These are phyloP conservation scores for Hedya salicella DNA, from an alignment of 2,888 invertebrate genomes.

Conservation along the genomic window DNA sequence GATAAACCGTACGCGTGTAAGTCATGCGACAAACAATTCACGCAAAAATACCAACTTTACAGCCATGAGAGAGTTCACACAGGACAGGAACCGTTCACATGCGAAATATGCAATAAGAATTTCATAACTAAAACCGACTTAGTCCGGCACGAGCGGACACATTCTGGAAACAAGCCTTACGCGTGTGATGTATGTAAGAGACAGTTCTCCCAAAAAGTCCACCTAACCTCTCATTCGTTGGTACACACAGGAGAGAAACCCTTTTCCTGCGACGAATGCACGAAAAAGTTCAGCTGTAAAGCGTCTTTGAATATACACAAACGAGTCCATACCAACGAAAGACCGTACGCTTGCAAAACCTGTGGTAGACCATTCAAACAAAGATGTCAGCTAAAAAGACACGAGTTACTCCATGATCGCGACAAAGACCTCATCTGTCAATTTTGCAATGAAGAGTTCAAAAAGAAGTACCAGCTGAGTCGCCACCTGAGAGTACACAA, in stretches of 20 bases:
- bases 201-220: slow-evolving; percentile 13
- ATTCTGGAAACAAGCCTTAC: not conserved
- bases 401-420: not conserved
- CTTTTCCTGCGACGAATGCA: slow-evolving; percentile 3
- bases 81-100: slow-evolving; percentile 7
- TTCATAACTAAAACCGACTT: slow-evolving; percentile 18
- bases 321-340: slow-evolving; percentile 11
- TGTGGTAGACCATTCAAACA: slow-evolving; percentile 18
- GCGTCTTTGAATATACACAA: slow-evolving; percentile 5
- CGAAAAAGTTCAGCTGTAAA: slow-evolving; percentile 19
- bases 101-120: slow-evolving; percentile 15
- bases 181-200: not conserved
- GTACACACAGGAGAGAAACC: slow-evolving; percentile 23
- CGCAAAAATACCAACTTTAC: slow-evolving; percentile 9
- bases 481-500: not conserved
- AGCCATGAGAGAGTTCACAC: slow-evolving; percentile 16
- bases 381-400: slow-evolving; percentile 3
- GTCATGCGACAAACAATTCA: slow-evolving; percentile 7
- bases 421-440: not conserved
- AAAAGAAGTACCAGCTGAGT: not conserved
- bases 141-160: slow-evolving; percentile 3
- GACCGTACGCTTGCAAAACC: slow-evolving; percentile 14
- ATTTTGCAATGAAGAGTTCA: slow-evolving; percentile 8
- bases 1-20: slow-evolving; percentile 9
- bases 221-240: slow-evolving; percentile 1